These are phyloP conservation scores for Nesogale talazaci DNA, from an alignment of 2,113 vertebrate species.

Conservation along the genomic window DNA sequence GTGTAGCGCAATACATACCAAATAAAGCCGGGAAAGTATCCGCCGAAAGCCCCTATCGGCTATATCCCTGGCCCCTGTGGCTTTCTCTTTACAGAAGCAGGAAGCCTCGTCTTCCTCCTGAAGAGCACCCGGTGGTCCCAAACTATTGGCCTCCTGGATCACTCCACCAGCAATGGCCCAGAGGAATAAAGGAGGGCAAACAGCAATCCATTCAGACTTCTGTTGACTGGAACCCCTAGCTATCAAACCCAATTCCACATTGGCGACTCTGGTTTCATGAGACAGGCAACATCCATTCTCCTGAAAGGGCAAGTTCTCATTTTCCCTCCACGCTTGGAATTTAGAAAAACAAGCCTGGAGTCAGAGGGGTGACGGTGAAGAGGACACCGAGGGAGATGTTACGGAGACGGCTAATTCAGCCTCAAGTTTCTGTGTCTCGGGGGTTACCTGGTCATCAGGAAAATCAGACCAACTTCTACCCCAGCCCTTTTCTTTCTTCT, in stretches of 20 bases:
- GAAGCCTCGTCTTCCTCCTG: neutral
- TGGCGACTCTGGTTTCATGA: neutral
- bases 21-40: neutral
- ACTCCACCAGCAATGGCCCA: too few relatives aligned
- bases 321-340: constrained; percentile 36
- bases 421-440: constrained; percentile 50
- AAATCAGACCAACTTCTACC: constrained; percentile 61
- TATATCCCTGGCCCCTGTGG: too few relatives aligned
- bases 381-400: constrained; percentile 32
- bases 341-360: neutral
- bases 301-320: neutral
- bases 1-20: neutral
- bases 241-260: neutral
- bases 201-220: neutral
- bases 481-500: constrained; percentile 3
- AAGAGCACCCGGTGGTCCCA: too few relatives aligned
- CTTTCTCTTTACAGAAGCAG: neutral
- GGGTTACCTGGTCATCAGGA: constrained; percentile 64
- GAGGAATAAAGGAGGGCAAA: too few relatives aligned
- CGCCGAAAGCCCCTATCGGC: too few relatives aligned
- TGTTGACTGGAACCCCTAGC: neutral
- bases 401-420: constrained; percentile 56
- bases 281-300: neutral
- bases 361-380: neutral
- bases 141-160: too few relatives aligned